Percentiles rank a stretch among this genome's conserved stretches.
phyloP scores from a whole-genome alignment of 2,113 vertebrate genomes.

The Merops nubicus region DNA sequence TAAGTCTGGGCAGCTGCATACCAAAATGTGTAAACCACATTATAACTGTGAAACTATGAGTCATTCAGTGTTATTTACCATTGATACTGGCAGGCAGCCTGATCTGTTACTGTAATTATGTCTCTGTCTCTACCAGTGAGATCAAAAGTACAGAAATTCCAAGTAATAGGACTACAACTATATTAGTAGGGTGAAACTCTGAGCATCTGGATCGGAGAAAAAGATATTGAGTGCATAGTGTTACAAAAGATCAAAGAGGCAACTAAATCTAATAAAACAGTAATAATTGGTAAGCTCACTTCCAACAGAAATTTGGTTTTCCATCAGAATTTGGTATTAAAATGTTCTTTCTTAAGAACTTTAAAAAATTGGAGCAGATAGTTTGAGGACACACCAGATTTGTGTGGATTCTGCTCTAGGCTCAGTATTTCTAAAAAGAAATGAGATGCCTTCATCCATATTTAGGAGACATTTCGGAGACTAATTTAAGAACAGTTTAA shows the following conservation, averaged over 20 bases:
- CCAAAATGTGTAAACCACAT: constrained; percentile 64
- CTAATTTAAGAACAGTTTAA: background rate
- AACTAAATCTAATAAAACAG: constrained; percentile 68
- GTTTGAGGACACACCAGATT: constrained; percentile 40
- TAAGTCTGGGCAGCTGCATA: constrained; percentile 63
- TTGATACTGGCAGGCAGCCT: constrained; percentile 65
- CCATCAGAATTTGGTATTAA: constrained; percentile 56
- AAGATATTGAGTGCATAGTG: constrained; percentile 47
- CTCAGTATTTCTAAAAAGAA: background rate
- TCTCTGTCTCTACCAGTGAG: constrained; percentile 67
- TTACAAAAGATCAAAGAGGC: constrained; percentile 61
- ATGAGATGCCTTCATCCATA: constrained; percentile 13
- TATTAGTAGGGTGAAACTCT: constrained; percentile 39
- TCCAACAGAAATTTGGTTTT: constrained; percentile 52
- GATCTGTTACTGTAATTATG: constrained; percentile 66
- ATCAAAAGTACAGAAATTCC: constrained; percentile 69
- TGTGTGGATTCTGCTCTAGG: background rate
- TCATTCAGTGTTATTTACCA: constrained; percentile 67
- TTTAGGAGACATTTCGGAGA: constrained; percentile 43
- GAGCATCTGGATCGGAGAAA: constrained; percentile 57
- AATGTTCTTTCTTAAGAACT: constrained; percentile 52
- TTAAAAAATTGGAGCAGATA: constrained; percentile 59
- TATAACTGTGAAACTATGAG: constrained; percentile 65
- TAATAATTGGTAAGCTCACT: constrained; percentile 55
- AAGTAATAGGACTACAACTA: constrained; percentile 64